Evolutionary conservation across 2,888 invertebrate species (phyloP).

Genomic region (Allolobophora icterica): DNA sequence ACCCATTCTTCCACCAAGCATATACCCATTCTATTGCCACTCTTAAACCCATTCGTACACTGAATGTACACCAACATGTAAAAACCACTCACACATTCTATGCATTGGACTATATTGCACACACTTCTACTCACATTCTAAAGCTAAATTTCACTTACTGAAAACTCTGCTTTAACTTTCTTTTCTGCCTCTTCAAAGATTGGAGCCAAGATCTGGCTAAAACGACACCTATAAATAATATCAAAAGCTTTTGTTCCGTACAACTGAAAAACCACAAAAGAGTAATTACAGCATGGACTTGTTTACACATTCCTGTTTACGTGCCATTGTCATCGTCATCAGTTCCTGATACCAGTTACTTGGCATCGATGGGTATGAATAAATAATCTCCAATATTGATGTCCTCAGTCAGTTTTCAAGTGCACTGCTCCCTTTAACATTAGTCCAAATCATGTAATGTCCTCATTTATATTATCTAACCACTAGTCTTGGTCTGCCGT

Average conservation of each 20-base stretch:
- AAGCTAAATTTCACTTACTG: conserved; percentile 59
- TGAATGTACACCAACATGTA: background rate
- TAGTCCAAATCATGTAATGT: no score
- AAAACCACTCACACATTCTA: background rate
- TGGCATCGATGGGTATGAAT: no score
- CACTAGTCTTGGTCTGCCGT: no score
- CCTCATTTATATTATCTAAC: no score
- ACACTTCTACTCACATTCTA: no score
- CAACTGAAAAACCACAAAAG: background rate
- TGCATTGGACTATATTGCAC: background rate
- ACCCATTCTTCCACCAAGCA: background rate
- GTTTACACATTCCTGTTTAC: no score
- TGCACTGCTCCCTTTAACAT: no score
- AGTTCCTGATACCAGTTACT: no score
- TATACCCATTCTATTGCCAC: background rate
- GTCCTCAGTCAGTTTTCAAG: no score
- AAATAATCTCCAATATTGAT: no score
- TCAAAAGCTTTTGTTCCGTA: background rate
- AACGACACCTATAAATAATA: conserved; percentile 76
- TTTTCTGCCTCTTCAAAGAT: conserved; percentile 95
- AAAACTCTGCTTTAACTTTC: conserved; percentile 77
- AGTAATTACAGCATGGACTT: no score
- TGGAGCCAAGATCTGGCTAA: conserved; percentile 94
- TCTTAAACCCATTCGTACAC: background rate
- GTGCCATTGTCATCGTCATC: no score